A percentile compares a stretch with the other conserved stretches of the same genome.
phyloP scores from a whole-genome alignment of 2,888 invertebrate species.

The Aelia acuminata region DNA sequence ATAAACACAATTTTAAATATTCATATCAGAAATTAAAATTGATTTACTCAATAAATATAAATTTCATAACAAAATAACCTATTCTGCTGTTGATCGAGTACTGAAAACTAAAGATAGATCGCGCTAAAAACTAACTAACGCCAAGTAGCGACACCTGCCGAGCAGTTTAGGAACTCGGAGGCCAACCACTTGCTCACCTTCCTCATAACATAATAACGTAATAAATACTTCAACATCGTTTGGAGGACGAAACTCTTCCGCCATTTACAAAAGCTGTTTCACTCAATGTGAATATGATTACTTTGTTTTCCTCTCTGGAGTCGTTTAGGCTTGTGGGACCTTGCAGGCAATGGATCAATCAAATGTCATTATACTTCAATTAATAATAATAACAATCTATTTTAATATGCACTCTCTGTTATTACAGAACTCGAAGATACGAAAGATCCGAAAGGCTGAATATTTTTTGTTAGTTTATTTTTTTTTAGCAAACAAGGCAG shows the following conservation, averaged over 20 bases:
- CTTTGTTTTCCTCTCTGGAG: not conserved
- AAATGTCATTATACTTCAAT: not conserved
- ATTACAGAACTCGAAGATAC: not conserved
- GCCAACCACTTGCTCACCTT: constrained; percentile 8
- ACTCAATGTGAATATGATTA: constrained; percentile 5
- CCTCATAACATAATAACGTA: too few relatives aligned
- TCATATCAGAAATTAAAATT: too few relatives aligned
- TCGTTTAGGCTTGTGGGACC: not conserved
- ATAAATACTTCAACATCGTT: too few relatives aligned
- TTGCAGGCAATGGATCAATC: not conserved
- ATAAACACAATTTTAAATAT: too few relatives aligned
- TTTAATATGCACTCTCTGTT: not conserved
- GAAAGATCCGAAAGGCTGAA: too few relatives aligned
- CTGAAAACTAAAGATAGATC: not conserved
- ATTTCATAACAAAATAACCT: too few relatives aligned
- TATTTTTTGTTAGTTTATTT: too few relatives aligned
- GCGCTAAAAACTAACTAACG: too few relatives aligned
- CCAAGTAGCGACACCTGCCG: constrained; percentile 2
- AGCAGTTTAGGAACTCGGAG: not conserved
- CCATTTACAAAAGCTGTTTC: not conserved
- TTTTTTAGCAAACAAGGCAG: too few relatives aligned
- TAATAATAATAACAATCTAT: not conserved
- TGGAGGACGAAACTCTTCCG: constrained; percentile 25
- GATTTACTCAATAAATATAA: too few relatives aligned
- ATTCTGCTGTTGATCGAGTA: too few relatives aligned